These are phyloP conservation scores for Drosophila neocordata DNA, from an alignment of 1,140 invertebrate species.

Conservation along the genomic window DNA sequence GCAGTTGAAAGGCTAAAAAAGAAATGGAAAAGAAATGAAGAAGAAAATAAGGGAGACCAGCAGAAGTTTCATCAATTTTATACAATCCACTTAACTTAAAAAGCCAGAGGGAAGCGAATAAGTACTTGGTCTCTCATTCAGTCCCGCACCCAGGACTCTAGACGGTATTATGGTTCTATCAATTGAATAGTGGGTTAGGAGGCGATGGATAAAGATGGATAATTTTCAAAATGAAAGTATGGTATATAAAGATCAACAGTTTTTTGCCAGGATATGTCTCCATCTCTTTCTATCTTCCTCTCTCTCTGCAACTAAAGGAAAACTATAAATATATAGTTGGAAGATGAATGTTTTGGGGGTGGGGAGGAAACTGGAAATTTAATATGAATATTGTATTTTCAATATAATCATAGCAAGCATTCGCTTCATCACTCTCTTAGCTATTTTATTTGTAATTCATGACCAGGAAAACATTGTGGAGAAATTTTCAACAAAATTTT, in stretches of 20 bases:
- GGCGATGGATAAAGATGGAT: too few species aligned
- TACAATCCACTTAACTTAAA: conserved; percentile 65
- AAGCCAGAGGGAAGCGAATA: conserved; percentile 28
- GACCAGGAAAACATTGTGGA: not conserved
- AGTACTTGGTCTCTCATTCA: too few species aligned
- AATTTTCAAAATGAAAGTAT: too few species aligned
- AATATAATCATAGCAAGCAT: not conserved
- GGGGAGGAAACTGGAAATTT: not conserved
- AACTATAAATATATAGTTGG: too few species aligned
- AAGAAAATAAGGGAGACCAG: not conserved
- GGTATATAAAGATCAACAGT: too few species aligned
- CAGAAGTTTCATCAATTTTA: conserved; percentile 62
- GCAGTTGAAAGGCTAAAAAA: conserved; percentile 34
- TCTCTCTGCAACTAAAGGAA: too few species aligned
- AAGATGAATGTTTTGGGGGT: too few species aligned
- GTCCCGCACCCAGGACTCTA: too few species aligned
- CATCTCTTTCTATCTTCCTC: too few species aligned
- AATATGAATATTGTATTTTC: not conserved
- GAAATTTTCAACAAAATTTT: not conserved
- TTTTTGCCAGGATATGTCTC: too few species aligned
- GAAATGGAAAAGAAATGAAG: conserved; percentile 14
- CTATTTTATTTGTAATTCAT: not conserved
- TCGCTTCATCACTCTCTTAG: not conserved
- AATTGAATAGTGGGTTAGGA: too few species aligned
- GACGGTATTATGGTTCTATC: too few species aligned